phyloP scores from a whole-genome alignment of 2,888 invertebrate genomes.

The Baccha elongata region DNA sequence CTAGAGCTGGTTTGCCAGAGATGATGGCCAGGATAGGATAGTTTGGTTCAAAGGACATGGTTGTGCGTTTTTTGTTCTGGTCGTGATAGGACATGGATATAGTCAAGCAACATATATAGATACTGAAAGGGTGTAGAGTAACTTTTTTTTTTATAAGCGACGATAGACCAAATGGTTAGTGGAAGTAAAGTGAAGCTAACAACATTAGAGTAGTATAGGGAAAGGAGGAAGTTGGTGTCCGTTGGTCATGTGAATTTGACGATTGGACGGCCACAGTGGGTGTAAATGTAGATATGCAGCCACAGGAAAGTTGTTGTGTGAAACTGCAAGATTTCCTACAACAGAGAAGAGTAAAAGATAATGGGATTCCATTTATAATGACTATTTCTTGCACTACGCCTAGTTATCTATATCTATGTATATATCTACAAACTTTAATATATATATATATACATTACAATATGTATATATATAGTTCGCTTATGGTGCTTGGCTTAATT shows the following conservation, averaged over 20 bases:
- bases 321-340: slow-evolving; percentile 36
- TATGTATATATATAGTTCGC: too few relatives aligned
- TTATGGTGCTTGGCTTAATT: slow-evolving; percentile 60
- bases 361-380: slow-evolving; percentile 44
- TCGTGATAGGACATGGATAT: slow-evolving; percentile 12
- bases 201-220: slow-evolving; percentile 6
- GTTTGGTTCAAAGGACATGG: slow-evolving; percentile 35
- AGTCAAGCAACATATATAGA: slow-evolving; percentile 12
- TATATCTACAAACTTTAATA: not conserved
- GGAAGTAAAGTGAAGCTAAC: slow-evolving; percentile 27
- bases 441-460: not conserved
- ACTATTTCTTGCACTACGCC: slow-evolving; percentile 35
- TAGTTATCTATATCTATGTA: slow-evolving; percentile 14
- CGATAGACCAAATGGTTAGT: slow-evolving; percentile 3
- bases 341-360: slow-evolving; percentile 5
- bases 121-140: slow-evolving; percentile 19
- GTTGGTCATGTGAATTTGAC: slow-evolving; percentile 55
- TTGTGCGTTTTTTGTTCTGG: slow-evolving; percentile 46
- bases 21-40: not conserved
- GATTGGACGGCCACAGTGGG: slow-evolving; percentile 21
- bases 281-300: slow-evolving; percentile 19
- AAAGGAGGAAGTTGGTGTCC: slow-evolving; percentile 23
- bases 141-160: slow-evolving; percentile 2
- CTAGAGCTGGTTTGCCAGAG: slow-evolving; percentile 19
- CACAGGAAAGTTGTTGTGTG: slow-evolving; percentile 37